These are phyloP conservation scores for Apodemia duryi DNA, from an alignment of 2,888 invertebrate genomes.

Conservation along the genomic window DNA sequence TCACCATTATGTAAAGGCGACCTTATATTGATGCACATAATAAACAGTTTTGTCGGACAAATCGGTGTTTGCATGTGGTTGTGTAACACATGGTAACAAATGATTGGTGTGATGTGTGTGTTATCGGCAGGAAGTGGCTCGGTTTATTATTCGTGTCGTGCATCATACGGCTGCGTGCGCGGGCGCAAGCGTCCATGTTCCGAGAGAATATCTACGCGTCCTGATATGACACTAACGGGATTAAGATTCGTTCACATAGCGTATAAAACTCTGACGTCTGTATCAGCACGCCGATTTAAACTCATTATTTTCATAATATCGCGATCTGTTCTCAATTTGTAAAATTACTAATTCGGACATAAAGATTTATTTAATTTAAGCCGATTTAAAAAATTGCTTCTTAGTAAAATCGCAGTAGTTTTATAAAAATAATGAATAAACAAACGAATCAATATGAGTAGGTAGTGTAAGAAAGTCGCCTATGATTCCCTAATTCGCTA, in stretches of 20 bases:
- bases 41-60: slow-evolving; percentile 31
- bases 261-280: slow-evolving; percentile 23
- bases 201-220: slow-evolving; percentile 60
- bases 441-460: too few relatives aligned
- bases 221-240: slow-evolving; percentile 60
- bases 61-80: slow-evolving; percentile 39
- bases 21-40: slow-evolving; percentile 28
- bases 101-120: slow-evolving; percentile 60
- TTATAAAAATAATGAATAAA: too few relatives aligned
- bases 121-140: slow-evolving; percentile 74
- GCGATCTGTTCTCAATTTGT: too few relatives aligned
- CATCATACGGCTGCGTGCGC: slow-evolving; percentile 60
- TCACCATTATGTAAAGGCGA: slow-evolving; percentile 25
- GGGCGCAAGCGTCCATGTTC: slow-evolving; percentile 42
- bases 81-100: slow-evolving; percentile 37
- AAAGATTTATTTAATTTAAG: too few relatives aligned
- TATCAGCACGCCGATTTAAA: too few relatives aligned
- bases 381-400: too few relatives aligned
- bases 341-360: too few relatives aligned
- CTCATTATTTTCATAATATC: too few relatives aligned
- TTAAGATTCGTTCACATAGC: neutral
- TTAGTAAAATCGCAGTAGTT: too few relatives aligned
- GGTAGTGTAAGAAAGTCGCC: too few relatives aligned
- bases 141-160: slow-evolving; percentile 78
- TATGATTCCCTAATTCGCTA: too few relatives aligned